Evolutionary conservation across 2,888 invertebrate genomes (phyloP).

Genomic region (Glyphotaelius pellucidus): DNA sequence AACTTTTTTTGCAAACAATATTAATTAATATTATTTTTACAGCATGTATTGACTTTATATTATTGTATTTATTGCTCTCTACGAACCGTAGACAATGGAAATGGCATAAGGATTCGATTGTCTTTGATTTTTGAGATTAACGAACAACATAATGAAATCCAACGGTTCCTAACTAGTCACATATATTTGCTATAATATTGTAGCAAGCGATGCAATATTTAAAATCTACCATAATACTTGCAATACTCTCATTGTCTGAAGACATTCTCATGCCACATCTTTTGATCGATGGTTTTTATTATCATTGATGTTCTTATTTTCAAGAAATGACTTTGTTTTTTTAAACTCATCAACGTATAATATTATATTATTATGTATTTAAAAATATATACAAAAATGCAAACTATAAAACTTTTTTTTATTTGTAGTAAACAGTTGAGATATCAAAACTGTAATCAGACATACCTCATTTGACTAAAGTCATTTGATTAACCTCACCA

Average conservation of each 20-base stretch:
- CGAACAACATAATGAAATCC: not conserved
- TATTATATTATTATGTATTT: conserved; percentile 2
- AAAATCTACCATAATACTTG: not conserved
- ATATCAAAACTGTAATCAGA: not conserved
- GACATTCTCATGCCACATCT: not conserved
- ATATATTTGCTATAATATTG: not conserved
- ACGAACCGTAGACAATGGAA: not conserved
- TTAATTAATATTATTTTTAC: not conserved
- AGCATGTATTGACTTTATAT: not conserved
- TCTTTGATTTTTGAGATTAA: conserved; percentile 2
- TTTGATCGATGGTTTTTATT: not conserved
- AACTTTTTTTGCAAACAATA: not conserved
- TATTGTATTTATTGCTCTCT: conserved; percentile 2
- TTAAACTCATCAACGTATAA: not conserved
- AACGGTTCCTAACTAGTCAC: not conserved
- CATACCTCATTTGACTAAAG: not conserved
- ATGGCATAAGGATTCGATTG: conserved; percentile 2
- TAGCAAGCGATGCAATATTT: not conserved
- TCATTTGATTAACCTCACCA: not conserved
- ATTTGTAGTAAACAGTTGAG: not conserved
- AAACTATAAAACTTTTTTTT: not conserved
- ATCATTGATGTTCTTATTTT: not conserved
- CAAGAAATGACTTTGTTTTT: not conserved
- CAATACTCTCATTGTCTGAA: not conserved
- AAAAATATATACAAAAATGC: not conserved